Base-by-base conservation (phyloP, 2,113 vertebrate species). In the Tylochromis polylepis region DNA sequence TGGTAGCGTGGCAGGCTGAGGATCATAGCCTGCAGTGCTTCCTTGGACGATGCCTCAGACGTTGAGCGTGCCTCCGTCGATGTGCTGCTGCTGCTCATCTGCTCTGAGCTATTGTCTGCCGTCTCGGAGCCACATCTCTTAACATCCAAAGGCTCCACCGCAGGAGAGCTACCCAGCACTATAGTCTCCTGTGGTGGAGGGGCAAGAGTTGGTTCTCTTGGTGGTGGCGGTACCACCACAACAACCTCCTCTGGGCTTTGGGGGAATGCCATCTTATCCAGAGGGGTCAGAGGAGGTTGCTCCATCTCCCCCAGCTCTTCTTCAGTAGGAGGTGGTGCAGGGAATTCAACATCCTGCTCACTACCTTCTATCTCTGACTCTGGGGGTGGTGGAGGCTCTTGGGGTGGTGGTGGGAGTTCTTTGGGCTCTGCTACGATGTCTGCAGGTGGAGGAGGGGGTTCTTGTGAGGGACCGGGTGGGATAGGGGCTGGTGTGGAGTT, bases 1-100 rank as follows among this genome's bases (percentile, higher is more conserved):
- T 99, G 98, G 96, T 99, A 99, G 79, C 98, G 97, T 0, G 99
- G 99, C 92, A 99, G 96, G 92, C 98, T 99, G 94, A 99, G 97
- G 93, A 99, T 98, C 98, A 99, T 98, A 87, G 98, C 98, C 95
- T 99, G 99, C 86, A 99, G 95, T 1, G 98, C 97, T 89, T 99
- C 98, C 91, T 99, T 99, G 10, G 98, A 98, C 4, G 97, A 97
- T 0, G 95, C 94, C 14, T 97, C 97, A 0, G 98, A 98, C 18
- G 97, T 96, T 0, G 98, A 98, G 85, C 97, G 98, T 12, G 97
- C 98, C 5, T 98, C 98, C 24, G 97, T 98, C 41, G 98, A 98
- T 2, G 97, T 96, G 94, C 98, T 98, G 95, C 98, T 98, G 95
- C 97, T 97, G 96, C 99, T 98, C 94, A 98, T 96, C 94, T 97